Conservation (phyloP, 1,140 invertebrate genomes). For the Hetaerina americana region DNA sequence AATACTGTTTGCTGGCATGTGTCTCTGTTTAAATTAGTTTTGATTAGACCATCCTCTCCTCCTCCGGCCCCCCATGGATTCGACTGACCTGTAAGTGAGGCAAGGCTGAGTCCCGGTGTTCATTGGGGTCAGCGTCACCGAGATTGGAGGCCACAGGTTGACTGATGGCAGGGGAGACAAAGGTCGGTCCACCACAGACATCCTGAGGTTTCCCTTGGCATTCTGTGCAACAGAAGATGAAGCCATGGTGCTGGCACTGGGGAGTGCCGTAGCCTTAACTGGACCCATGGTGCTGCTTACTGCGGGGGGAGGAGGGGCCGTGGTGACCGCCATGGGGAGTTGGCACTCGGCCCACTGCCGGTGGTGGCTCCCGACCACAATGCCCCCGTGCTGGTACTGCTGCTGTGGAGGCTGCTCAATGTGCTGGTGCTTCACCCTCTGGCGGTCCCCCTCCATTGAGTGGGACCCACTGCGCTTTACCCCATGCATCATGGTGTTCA, state of each 20-base stretch:
- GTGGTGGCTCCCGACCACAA: no score
- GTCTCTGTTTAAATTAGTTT: no score
- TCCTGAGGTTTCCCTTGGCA: not conserved
- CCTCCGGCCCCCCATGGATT: not conserved
- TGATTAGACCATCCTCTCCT: no score
- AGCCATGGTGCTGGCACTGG: not conserved
- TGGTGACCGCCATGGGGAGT: not conserved
- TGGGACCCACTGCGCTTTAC: conserved; percentile 40
- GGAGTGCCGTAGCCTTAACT: not conserved
- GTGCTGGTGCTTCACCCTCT: conserved; percentile 38
- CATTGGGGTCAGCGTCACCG: conserved; percentile 34
- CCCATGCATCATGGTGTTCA: no score
- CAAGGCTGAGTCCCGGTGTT: conserved; percentile 25
- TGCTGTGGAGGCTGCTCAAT: conserved; percentile 9
- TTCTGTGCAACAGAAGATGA: not conserved
- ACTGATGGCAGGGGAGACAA: conserved; percentile 18
- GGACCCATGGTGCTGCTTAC: not conserved
- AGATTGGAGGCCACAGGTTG: conserved; percentile 46
- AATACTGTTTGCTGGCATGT: no score
- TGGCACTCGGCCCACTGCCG: not conserved
- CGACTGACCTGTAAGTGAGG: conserved; percentile 17
- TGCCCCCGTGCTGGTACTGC: not conserved
- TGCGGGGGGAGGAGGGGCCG: not conserved
- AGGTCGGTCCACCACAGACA: no score
- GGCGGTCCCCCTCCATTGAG: conserved; percentile 38